Conservation (phyloP, 2,113 vertebrate genomes). For the Macroglossus sobrinus region DNA sequence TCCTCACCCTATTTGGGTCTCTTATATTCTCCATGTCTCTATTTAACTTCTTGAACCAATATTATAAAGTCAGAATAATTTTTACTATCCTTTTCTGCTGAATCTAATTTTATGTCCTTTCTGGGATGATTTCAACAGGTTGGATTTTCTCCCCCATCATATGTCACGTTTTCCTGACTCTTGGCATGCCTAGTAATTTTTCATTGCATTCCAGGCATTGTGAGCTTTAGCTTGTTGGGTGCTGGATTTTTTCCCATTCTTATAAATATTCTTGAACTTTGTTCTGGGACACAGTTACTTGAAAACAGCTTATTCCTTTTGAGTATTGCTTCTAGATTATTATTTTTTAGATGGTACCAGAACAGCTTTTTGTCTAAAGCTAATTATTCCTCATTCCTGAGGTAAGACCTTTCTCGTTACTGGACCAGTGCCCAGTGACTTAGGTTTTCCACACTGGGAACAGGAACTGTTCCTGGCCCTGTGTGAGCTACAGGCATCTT, state of each 20-base stretch:
- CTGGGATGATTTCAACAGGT: neutral
- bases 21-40: neutral
- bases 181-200: neutral
- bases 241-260: neutral
- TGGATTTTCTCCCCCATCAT: neutral
- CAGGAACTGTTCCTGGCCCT: neutral
- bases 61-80: neutral
- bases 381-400: neutral
- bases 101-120: neutral
- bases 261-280: neutral
- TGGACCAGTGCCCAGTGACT: fast-evolving
- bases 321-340: neutral
- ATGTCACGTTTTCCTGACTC: neutral
- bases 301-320: neutral
- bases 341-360: neutral
- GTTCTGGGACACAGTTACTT: neutral
- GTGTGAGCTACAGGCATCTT: neutral
- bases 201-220: neutral
- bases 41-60: neutral
- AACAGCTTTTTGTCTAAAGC: neutral
- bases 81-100: neutral
- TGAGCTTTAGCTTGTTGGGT: neutral
- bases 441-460: neutral
- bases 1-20: neutral
- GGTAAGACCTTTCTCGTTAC: neutral